These are phyloP conservation scores for Drosophila micromelanica DNA, from an alignment of 1,140 invertebrate genomes.

Conservation along the genomic window DNA sequence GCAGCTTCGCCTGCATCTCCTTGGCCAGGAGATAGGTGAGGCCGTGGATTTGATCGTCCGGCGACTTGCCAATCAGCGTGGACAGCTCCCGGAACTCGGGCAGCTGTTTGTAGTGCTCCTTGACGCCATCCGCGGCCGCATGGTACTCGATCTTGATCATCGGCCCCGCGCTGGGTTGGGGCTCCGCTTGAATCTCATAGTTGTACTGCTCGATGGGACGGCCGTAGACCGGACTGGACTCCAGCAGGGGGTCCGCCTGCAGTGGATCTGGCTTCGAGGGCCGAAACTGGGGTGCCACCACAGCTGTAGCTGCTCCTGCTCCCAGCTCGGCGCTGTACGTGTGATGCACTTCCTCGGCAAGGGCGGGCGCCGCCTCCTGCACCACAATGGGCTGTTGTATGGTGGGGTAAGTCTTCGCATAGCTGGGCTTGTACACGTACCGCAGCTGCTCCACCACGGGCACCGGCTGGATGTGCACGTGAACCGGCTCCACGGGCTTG, in stretches of 20 bases:
- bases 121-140: slow-evolving; percentile 57
- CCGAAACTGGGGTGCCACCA: slow-evolving; percentile 47
- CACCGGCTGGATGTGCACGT: slow-evolving; percentile 77
- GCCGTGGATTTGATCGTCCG: slow-evolving; percentile 81
- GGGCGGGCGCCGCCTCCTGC: slow-evolving; percentile 39
- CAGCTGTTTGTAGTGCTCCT: slow-evolving; percentile 72
- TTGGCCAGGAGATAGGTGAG: slow-evolving; percentile 79
- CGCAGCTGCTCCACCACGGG: slow-evolving; percentile 79
- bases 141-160: slow-evolving; percentile 79
- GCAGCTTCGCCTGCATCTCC: slow-evolving; percentile 78
- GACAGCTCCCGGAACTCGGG: slow-evolving; percentile 75
- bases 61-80: slow-evolving; percentile 76
- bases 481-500: slow-evolving; percentile 46
- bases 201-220: slow-evolving; percentile 52
- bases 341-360: slow-evolving; percentile 60
- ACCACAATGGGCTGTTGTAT: slow-evolving; percentile 71
- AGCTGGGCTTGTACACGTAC: slow-evolving; percentile 66
- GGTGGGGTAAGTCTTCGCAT: slow-evolving; percentile 29
- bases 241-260: slow-evolving; percentile 29
- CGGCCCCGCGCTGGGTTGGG: slow-evolving; percentile 13
- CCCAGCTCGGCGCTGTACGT: slow-evolving; percentile 56
- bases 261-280: slow-evolving; percentile 73
- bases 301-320: slow-evolving; percentile 1
- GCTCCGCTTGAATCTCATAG: slow-evolving; percentile 51
- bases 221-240: slow-evolving; percentile 41